Percentiles rank a stretch among this genome's conserved stretches.
Conservation (phyloP, 2,113 vertebrate genomes). For the Paramormyrops kingsleyae region DNA sequence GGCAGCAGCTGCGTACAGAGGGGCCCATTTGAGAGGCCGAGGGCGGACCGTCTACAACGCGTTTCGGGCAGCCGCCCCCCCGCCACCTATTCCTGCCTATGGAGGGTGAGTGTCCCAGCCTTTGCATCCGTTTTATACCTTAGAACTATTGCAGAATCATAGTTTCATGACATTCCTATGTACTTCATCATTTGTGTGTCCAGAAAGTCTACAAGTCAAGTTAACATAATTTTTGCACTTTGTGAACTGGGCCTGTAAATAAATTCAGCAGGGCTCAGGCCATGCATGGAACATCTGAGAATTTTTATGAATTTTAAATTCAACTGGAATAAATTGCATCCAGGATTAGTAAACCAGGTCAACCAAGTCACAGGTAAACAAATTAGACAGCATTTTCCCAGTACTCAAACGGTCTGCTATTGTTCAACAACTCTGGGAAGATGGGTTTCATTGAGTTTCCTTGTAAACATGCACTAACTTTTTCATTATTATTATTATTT, state of each 20-base stretch:
- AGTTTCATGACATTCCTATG: not conserved
- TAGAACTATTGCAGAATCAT: not conserved
- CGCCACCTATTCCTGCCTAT: conserved; percentile 87
- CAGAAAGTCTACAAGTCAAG: not conserved
- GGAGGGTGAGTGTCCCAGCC: conserved; percentile 74
- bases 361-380: not conserved
- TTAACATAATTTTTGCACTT: not conserved
- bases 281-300: not conserved
- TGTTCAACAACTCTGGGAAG: not conserved
- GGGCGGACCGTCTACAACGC: conserved; percentile 92
- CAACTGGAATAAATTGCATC: not conserved
- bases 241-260: not conserved
- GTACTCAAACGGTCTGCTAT: not conserved
- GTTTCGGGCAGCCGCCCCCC: conserved; percentile 83
- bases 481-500: conserved; percentile 28
- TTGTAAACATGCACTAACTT: conserved; percentile 59
- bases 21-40: conserved; percentile 84
- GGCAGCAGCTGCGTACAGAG: conserved; percentile 85
- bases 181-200: not conserved
- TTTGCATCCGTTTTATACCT: not conserved
- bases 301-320: not conserved
- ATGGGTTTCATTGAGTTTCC: conserved; percentile 34
- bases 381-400: not conserved
- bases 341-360: not conserved
- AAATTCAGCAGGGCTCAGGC: not conserved